A percentile compares a stretch with the other conserved stretches of the same genome.
These are phyloP conservation scores for Himalopsyche tibetana DNA, from an alignment of 2,888 invertebrate genomes.

Conservation along the genomic window DNA sequence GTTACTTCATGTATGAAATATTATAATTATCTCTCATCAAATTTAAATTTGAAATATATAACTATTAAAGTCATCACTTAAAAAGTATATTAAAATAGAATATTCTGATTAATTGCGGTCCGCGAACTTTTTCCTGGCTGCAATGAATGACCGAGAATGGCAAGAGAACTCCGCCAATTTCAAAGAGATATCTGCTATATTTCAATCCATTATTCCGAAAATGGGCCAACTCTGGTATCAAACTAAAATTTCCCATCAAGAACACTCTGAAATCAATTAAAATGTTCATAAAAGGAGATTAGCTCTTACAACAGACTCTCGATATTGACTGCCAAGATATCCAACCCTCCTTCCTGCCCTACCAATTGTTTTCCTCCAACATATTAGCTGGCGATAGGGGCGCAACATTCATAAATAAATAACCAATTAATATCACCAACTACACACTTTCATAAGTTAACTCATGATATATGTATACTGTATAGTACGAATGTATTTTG, in stretches of 20 bases:
- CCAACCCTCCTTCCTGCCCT: slow-evolving; percentile 2
- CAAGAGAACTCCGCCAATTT: too few relatives aligned
- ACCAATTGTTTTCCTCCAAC: slow-evolving; percentile 31
- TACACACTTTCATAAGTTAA: too few relatives aligned
- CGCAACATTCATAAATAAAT: neutral
- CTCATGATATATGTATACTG: too few relatives aligned
- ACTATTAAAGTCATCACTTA: too few relatives aligned
- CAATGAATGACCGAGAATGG: too few relatives aligned
- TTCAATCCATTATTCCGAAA: neutral
- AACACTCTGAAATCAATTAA: slow-evolving; percentile 41
- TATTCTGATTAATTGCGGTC: too few relatives aligned
- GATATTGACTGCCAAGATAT: slow-evolving; percentile 40
- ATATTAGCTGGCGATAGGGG: slow-evolving; percentile 3
- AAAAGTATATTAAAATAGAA: too few relatives aligned
- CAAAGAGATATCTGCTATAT: neutral
- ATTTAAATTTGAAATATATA: too few relatives aligned
- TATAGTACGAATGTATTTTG: too few relatives aligned
- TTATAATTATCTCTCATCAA: too few relatives aligned
- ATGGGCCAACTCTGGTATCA: neutral
- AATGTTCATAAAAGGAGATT: slow-evolving; percentile 41
- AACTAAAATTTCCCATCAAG: slow-evolving; percentile 39
- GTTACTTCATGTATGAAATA: too few relatives aligned
- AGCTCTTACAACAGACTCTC: slow-evolving; percentile 42
- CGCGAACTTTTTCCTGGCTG: too few relatives aligned
- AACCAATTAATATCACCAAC: neutral